phyloP scores from a whole-genome alignment of 2,113 vertebrate genomes.

The Typhlomys cinereus region DNA sequence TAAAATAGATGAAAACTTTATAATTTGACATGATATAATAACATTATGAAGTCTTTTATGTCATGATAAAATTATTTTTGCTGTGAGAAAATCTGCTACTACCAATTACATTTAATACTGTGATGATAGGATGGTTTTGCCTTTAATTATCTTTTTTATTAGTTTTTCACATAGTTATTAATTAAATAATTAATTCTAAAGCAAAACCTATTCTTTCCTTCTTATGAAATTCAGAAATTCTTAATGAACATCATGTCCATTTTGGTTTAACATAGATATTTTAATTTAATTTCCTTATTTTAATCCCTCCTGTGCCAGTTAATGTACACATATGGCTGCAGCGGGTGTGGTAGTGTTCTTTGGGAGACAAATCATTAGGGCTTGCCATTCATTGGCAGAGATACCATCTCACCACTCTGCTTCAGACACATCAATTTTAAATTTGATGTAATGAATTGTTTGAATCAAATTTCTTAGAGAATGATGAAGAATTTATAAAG shows the following conservation, averaged over 20 bases:
- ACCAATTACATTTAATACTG: not conserved
- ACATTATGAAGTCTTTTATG: not conserved
- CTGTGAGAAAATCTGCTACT: not conserved
- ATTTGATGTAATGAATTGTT: not conserved
- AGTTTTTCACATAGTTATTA: not conserved
- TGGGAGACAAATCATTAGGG: not conserved
- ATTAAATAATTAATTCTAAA: constrained; percentile 40
- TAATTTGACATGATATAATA: too few species aligned
- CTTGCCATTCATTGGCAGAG: not conserved
- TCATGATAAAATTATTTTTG: not conserved
- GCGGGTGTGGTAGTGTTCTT: not conserved
- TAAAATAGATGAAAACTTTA: not conserved
- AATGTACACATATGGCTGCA: not conserved
- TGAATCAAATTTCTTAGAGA: constrained; percentile 16
- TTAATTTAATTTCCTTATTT: constrained; percentile 22
- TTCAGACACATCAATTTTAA: not conserved
- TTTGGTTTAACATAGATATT: not conserved
- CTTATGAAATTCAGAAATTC: not conserved
- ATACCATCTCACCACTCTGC: not conserved
- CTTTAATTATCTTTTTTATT: not conserved
- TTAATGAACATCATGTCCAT: not conserved
- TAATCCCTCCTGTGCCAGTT: not conserved
- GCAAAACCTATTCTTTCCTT: not conserved
- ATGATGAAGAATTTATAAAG: not conserved
- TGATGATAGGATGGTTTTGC: not conserved